Conservation (phyloP, 2,113 vertebrate species). For the Embiotoca jacksoni region DNA sequence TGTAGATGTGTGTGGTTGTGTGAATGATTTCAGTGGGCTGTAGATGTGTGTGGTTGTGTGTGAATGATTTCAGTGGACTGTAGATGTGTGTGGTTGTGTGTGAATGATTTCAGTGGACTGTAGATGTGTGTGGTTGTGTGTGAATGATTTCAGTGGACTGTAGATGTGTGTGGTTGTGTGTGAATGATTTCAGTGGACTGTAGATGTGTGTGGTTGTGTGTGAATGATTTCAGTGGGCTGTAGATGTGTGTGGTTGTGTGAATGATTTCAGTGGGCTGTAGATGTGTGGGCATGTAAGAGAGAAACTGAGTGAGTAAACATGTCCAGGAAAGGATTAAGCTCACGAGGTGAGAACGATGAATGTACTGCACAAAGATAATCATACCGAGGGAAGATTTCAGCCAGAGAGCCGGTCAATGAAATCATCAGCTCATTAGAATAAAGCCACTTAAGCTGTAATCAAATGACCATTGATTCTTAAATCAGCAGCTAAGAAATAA, state of each 20-base stretch:
- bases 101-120: constrained; percentile 27
- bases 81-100: constrained; percentile 13
- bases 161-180: constrained; percentile 20
- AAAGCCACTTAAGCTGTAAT: constrained; percentile 27
- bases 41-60: constrained; percentile 13
- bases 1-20: constrained; percentile 12
- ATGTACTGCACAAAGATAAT: constrained; percentile 36
- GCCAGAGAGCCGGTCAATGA: constrained; percentile 14
- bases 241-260: constrained; percentile 22
- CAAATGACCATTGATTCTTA: neutral
- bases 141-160: constrained; percentile 27
- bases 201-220: constrained; percentile 13
- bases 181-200: constrained; percentile 27
- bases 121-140: constrained; percentile 13
- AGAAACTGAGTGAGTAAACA: constrained; percentile 46
- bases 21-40: constrained; percentile 27
- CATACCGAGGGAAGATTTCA: constrained; percentile 13
- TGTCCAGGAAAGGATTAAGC: constrained; percentile 38
- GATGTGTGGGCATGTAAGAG: constrained; percentile 17
- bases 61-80: constrained; percentile 27
- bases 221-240: constrained; percentile 27
- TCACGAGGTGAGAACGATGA: constrained; percentile 38
- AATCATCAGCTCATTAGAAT: constrained; percentile 33
- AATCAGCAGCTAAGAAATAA: constrained; percentile 7
- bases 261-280: constrained; percentile 24